Percentiles rank a stretch among this genome's conserved stretches.
phyloP scores from a whole-genome alignment of 2,113 vertebrate species.

The Aphyosemion australe region DNA sequence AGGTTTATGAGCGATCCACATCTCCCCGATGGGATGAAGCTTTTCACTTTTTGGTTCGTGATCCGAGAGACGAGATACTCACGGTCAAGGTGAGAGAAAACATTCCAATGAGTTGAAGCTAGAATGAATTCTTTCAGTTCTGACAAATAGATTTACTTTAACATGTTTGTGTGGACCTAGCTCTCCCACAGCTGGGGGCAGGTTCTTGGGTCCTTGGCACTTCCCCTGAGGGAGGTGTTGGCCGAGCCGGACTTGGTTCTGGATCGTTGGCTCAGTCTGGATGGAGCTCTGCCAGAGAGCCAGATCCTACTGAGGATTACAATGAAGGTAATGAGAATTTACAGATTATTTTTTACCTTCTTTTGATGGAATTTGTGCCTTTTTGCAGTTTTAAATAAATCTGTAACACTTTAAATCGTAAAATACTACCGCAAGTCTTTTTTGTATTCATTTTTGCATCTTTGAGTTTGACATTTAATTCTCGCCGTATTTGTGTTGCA shows the following conservation, averaged over 20 bases:
- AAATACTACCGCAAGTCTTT: too few relatives aligned
- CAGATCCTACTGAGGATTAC: slow-evolving; percentile 85
- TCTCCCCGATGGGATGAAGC: slow-evolving; percentile 89
- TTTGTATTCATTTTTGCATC: too few relatives aligned
- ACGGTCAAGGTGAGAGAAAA: slow-evolving; percentile 82
- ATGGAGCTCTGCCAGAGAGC: slow-evolving; percentile 77
- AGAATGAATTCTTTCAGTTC: neutral
- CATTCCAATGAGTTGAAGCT: neutral
- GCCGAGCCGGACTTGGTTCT: slow-evolving; percentile 76
- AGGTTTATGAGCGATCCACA: slow-evolving; percentile 79
- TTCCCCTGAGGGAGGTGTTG: slow-evolving; percentile 84
- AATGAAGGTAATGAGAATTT: slow-evolving; percentile 80
- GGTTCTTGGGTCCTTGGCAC: slow-evolving; percentile 78
- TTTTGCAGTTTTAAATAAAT: too few relatives aligned
- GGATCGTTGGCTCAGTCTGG: slow-evolving; percentile 85
- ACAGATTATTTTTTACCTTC: neutral
- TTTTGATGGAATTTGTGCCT: too few relatives aligned
- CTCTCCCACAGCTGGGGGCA: slow-evolving; percentile 80
- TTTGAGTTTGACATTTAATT: too few relatives aligned
- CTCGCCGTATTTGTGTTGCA: slow-evolving; percentile 29
- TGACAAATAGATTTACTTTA: neutral
- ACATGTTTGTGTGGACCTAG: slow-evolving; percentile 56
- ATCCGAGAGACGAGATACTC: slow-evolving; percentile 83
- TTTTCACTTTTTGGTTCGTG: slow-evolving; percentile 85
- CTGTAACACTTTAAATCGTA: too few relatives aligned